Conservation (phyloP, 2,113 vertebrate species). For the Columbina picui region DNA sequence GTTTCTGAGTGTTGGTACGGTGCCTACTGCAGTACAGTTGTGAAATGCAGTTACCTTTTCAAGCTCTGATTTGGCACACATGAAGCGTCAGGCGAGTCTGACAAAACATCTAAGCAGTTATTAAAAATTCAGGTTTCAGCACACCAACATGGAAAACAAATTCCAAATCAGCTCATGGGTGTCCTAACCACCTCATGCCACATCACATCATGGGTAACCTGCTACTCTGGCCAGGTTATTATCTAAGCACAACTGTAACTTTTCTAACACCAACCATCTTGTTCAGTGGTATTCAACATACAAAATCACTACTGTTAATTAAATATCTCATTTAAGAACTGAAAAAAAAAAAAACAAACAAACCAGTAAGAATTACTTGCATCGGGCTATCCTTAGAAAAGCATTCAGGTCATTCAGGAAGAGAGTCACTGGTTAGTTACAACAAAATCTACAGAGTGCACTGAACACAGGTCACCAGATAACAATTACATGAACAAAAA, state of each 20-base stretch:
- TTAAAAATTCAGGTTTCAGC: neutral
- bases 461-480: neutral
- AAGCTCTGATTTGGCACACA: neutral
- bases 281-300: neutral
- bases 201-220: neutral
- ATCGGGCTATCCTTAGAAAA: neutral
- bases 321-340: neutral
- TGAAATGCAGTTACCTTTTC: neutral
- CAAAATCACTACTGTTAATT: neutral
- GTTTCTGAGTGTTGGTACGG: neutral
- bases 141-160: neutral
- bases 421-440: neutral
- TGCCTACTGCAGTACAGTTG: neutral
- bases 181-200: neutral
- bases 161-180: neutral
- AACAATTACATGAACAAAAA: neutral
- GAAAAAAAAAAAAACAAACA: too few species aligned
- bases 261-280: neutral
- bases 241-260: neutral
- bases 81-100: neutral
- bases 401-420: neutral
- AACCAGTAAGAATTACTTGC: neutral
- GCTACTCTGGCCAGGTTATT: neutral
- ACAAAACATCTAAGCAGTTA: neutral
- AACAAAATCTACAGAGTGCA: neutral